Evolutionary conservation across 2,888 invertebrate genomes (phyloP).

Genomic region (Lasiommata megera): DNA sequence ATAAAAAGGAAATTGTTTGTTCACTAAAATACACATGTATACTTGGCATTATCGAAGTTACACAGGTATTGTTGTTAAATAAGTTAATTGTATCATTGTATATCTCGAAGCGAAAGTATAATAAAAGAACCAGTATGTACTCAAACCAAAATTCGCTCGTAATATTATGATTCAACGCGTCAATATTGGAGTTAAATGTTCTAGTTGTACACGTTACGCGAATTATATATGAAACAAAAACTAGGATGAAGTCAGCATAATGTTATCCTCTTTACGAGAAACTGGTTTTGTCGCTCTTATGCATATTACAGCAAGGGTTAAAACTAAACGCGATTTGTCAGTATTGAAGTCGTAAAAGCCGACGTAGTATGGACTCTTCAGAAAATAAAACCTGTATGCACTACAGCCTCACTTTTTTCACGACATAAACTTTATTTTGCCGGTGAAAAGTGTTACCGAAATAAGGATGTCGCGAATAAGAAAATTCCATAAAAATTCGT

Average conservation of each 20-base stretch:
- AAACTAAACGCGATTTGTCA: neutral
- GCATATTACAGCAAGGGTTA: neutral
- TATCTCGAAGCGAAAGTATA: no score
- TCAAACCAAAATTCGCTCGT: no score
- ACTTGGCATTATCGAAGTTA: no score
- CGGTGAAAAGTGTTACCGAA: slow-evolving; percentile 1
- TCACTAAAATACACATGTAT: no score
- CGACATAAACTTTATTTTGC: neutral
- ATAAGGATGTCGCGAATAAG: neutral
- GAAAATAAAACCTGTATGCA: neutral
- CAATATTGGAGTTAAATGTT: no score
- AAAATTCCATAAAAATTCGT: neutral
- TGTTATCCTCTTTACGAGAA: neutral
- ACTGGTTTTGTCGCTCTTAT: neutral
- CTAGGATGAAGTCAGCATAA: neutral
- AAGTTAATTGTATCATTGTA: no score
- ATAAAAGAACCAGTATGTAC: no score
- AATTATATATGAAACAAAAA: no score
- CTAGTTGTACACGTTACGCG: no score
- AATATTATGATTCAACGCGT: no score
- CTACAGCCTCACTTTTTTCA: neutral
- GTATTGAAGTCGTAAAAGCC: neutral
- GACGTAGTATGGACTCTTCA: neutral
- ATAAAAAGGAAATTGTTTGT: no score
- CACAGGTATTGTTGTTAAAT: no score